Evolutionary conservation across 2,888 invertebrate species (phyloP), one percentile per base, ranked within the genome.

Genomic region (Leptogaster cylindrica): DNA sequence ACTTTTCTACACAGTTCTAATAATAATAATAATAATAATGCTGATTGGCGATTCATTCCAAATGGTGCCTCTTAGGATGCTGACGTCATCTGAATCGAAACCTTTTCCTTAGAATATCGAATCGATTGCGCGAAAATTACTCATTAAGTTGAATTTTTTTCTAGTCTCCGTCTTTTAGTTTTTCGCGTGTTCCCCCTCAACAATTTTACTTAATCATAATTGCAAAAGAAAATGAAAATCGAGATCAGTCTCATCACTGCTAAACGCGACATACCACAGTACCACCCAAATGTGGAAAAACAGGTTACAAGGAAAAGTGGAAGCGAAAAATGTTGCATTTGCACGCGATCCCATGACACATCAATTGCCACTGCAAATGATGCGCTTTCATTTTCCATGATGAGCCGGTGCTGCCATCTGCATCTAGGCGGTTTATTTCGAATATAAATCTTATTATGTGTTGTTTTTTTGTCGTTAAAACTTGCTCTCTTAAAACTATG

Each of bases 361-460:
- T 46, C 12, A n/a, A 51, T 51, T 33, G 48, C 44, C 44, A 44
- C 61, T 14, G 44, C n/a, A 25, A 61, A 33, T 39, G 51, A 65
- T 51, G 65, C 65, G 65, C 65, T 65, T 65, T 65, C 65, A 50
- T 65, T 65, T 65, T 65, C 51, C 65, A 65, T 51, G n/a, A n/a
- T n/a, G 7, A 36, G 27, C 44, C 41, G 28, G 44, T 61, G 61
- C 61, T 61, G 61, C 61, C 61, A 61, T 28, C 61, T 61, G 14
- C 31, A 12, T 20, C 20, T 25, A 20, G 51, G n/a, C 27, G 16
- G 18, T 18, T 28, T 23, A 44, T 23, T 16, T n/a, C 44, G 27
- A 2, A 14, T 41, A 27, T 10, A 23, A 44, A 44, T 61, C 16
- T 8, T 44, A 44, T 28, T 41, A 27, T 20, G 23, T 31, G 31